Base-by-base conservation (phyloP, 2,888 invertebrate genomes). In the Trachelus tabidus region DNA sequence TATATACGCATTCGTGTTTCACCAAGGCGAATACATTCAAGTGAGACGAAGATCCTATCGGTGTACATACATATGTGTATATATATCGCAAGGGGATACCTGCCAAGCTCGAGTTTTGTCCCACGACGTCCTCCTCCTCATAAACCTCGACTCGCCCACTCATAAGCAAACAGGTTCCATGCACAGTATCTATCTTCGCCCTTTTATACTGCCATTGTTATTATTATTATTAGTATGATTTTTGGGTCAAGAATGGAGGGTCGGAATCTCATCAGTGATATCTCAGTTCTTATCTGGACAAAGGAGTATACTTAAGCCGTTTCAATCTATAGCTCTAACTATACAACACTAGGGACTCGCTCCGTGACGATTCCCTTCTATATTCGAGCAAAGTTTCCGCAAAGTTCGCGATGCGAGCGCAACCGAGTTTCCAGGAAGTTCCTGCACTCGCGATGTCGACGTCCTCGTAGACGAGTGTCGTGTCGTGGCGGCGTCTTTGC, bases 121-220 rank as follows among this genome's bases (percentile, higher is more conserved):
- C 74, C 74, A 74, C 74, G 35, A 37, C 35, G 74, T 30, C 23
- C 78, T 80, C 34, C 76, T 78, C 35, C 76, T 78, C 78, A 75
- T 78, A 79, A 80, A 80, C 68, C 37, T 76, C 78, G 77, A 81
- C 12, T 77, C 80, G 56, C 76, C 79, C 75, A 79, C 80, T 80
- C 76, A 69, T 77, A 76, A 77, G 68, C 77, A 76, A 82, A 80
- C 75, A 81, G 78, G 78, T 80, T 80, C 75, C 69, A 74, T 69
- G 74, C 34, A n/a, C 56, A 37, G 71, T 71, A 71, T 71, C 30
- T 71, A 31, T 56, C 9, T 56, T 56, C 56, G 56, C 9, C 23
- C 56, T 23, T 56, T 40, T 40, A 40, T 56, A 56, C 6, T 23
- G 56, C 56, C 23, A 56, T 56, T 56, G 56, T 56, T 56, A 56